phyloP scores from a whole-genome alignment of 2,797 vertebrate genomes.

The Furcifer pardalis region DNA sequence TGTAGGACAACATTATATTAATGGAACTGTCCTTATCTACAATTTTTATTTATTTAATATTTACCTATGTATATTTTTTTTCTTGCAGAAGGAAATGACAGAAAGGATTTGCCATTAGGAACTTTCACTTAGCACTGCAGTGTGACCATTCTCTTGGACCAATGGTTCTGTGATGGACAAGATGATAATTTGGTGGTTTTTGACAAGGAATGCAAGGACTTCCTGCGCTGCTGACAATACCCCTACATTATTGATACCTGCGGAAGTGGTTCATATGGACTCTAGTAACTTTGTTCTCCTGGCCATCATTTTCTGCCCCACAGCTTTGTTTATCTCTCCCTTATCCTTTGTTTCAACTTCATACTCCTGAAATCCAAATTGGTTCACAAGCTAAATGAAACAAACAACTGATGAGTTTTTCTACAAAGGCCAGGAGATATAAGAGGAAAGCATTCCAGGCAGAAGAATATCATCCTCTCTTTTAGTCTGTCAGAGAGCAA shows the following conservation, averaged over 20 bases:
- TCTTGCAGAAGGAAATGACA: constrained; percentile 93
- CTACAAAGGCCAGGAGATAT: background rate
- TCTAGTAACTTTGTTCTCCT: background rate
- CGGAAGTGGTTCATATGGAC: background rate
- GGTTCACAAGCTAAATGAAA: background rate
- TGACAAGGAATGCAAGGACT: background rate
- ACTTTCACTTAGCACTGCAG: constrained; percentile 3
- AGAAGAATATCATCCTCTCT: background rate
- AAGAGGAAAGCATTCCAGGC: background rate
- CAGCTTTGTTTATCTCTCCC: background rate
- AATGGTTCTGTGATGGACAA: background rate
- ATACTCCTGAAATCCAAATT: background rate
- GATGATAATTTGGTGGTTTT: background rate
- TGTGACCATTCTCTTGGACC: background rate
- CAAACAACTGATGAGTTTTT: background rate
- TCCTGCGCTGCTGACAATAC: background rate
- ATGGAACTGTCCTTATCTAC: background rate
- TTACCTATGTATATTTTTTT: constrained; percentile 33
- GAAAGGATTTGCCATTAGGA: constrained; percentile 91
- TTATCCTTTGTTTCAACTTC: background rate
- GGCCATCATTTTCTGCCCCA: background rate
- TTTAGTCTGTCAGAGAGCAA: background rate
- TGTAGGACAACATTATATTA: constrained; percentile 22
- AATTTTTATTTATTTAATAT: background rate
- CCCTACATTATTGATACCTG: too few species aligned